Evolutionary conservation across 2,113 vertebrate species (phyloP).

Genomic region (Mesoclemmys tuberculata): DNA sequence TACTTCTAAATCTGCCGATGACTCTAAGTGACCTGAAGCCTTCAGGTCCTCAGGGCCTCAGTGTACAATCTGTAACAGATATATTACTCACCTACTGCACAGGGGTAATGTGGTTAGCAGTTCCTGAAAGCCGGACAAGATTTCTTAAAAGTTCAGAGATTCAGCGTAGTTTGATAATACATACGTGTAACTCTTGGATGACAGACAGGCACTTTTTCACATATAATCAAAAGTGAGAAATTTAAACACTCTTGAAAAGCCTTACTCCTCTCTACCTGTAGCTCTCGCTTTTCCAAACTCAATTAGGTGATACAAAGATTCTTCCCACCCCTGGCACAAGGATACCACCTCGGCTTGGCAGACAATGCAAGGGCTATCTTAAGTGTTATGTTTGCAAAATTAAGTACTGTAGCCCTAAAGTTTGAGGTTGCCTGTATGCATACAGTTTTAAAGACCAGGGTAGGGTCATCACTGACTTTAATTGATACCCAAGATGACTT

Average conservation of each 20-base stretch:
- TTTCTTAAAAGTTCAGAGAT: neutral
- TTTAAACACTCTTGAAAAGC: neutral
- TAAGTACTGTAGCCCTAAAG: neutral
- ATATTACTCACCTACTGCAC: neutral
- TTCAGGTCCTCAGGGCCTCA: neutral
- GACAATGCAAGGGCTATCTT: neutral
- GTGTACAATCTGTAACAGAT: neutral
- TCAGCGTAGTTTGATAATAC: neutral
- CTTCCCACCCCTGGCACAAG: neutral
- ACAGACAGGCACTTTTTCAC: neutral
- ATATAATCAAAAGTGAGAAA: neutral
- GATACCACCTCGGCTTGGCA: neutral
- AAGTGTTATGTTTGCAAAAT: neutral
- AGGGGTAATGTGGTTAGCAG: neutral
- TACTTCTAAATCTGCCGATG: neutral
- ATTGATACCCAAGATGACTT: neutral
- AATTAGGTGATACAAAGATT: neutral
- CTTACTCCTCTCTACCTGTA: neutral
- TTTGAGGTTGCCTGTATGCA: neutral
- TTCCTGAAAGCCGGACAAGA: fast-evolving
- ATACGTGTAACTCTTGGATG: neutral
- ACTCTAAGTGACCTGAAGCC: neutral
- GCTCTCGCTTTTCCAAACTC: neutral
- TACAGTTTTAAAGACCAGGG: neutral
- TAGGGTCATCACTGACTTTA: neutral